Conservation (phyloP, 2,113 vertebrate genomes). For the Brachirus orientalis region DNA sequence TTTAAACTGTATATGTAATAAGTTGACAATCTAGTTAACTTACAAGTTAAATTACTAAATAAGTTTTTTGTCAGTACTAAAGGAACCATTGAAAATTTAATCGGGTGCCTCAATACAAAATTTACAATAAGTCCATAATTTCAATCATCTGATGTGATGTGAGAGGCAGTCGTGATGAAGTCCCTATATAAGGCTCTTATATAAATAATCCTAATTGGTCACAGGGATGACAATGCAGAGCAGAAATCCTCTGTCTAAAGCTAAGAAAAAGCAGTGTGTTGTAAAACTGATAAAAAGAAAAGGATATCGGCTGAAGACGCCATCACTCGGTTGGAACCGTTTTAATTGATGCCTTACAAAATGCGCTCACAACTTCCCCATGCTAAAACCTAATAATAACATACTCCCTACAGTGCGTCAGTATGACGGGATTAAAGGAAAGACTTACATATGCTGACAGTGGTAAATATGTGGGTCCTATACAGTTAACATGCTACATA, state of each 20-base stretch:
- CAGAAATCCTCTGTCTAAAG: conserved; percentile 29
- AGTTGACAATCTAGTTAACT: conserved; percentile 3
- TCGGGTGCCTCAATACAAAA: not conserved
- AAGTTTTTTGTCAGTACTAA: not conserved
- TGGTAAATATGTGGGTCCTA: too few species aligned
- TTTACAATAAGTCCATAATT: not conserved
- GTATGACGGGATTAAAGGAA: not conserved
- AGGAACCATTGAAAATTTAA: not conserved
- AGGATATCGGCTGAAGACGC: too few species aligned
- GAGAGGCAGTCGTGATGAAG: not conserved
- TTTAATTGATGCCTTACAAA: conserved; percentile 36
- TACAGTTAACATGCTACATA: too few species aligned
- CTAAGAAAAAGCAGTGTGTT: conserved; percentile 37
- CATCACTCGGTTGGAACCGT: conserved; percentile 12
- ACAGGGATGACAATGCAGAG: conserved; percentile 26
- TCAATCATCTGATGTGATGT: not conserved
- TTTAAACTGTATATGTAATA: not conserved
- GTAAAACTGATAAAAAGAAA: too few species aligned
- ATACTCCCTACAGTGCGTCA: not conserved
- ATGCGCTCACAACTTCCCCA: conserved; percentile 11
- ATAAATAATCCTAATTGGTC: conserved; percentile 32
- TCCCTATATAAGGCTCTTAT: conserved; percentile 4
- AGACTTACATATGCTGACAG: not conserved
- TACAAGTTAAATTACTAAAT: not conserved
- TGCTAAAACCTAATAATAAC: conserved; percentile 14